Evolutionary conservation across 2,888 invertebrate genomes (phyloP).

Genomic region (Mesochorus sp.): DNA sequence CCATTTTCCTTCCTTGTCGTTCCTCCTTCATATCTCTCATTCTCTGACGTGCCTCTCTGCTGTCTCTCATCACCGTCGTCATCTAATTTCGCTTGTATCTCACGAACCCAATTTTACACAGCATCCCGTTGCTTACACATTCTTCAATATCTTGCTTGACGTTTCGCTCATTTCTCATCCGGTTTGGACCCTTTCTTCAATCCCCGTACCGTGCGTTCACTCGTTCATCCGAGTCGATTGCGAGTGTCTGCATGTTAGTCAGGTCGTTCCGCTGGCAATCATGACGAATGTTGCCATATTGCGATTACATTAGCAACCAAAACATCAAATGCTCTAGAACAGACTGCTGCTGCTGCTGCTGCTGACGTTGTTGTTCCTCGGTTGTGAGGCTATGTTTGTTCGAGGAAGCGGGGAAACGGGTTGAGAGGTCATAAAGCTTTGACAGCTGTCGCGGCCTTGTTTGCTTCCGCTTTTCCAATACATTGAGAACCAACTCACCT

Average conservation of each 20-base stretch:
- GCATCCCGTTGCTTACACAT: not conserved
- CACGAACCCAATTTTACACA: not conserved
- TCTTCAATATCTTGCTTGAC: constrained; percentile 2
- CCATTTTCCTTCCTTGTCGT: not conserved
- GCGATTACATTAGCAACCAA: constrained; percentile 74
- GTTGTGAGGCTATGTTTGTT: not conserved
- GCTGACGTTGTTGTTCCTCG: not conserved
- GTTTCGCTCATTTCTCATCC: constrained; percentile 14
- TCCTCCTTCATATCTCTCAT: constrained; percentile 4
- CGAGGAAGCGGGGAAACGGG: constrained; percentile 51
- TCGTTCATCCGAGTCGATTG: constrained; percentile 13
- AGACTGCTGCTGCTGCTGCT: constrained; percentile 25
- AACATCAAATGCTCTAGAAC: constrained; percentile 66
- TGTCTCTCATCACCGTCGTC: constrained; percentile 29
- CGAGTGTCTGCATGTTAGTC: not conserved
- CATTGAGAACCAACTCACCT: constrained; percentile 18
- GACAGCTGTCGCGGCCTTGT: constrained; percentile 70
- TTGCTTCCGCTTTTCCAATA: constrained; percentile 31
- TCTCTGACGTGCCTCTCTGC: constrained; percentile 13
- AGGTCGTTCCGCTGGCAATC: not conserved
- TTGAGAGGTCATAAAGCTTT: constrained; percentile 68
- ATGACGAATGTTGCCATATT: constrained; percentile 28
- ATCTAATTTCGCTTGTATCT: not conserved
- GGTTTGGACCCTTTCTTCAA: not conserved
- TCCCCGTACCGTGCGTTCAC: not conserved